phyloP scores from a whole-genome alignment of 1,140 invertebrate species.

The Maniola jurtina region DNA sequence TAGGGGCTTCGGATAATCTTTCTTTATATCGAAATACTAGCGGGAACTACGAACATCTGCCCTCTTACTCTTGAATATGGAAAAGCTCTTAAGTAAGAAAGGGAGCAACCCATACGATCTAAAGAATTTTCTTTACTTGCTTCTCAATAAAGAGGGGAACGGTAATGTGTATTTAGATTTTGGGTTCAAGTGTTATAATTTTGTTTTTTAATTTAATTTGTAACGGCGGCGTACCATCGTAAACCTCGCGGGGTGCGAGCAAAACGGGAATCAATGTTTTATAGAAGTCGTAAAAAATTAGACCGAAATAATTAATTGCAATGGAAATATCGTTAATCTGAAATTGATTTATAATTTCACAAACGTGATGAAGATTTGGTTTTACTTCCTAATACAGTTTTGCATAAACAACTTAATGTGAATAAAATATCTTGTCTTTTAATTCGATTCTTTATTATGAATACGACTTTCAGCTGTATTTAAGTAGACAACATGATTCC shows the following conservation, averaged over 20 bases:
- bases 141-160: slow-evolving; percentile 76
- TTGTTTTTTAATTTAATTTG: slow-evolving; percentile 79
- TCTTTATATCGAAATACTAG: slow-evolving; percentile 77
- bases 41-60: slow-evolving; percentile 46
- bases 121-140: slow-evolving; percentile 63
- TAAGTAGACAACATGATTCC: too few species aligned
- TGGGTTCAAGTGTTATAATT: slow-evolving; percentile 75
- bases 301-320: not conserved
- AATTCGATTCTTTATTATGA: too few species aligned
- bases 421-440: too few species aligned
- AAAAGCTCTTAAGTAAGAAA: slow-evolving; percentile 31
- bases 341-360: not conserved
- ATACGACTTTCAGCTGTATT: too few species aligned
- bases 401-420: too few species aligned
- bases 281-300: slow-evolving; percentile 2
- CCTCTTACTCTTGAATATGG: slow-evolving; percentile 40
- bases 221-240: not conserved
- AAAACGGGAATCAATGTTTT: not conserved
- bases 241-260: not conserved
- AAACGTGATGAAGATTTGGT: too few species aligned
- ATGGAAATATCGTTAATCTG: not conserved
- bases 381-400: too few species aligned
- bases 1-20: slow-evolving; percentile 80
- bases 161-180: slow-evolving; percentile 80
- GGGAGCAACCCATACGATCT: slow-evolving; percentile 43